These are phyloP conservation scores for Plutomurus gul DNA, from an alignment of 1,140 invertebrate genomes.

Conservation along the genomic window DNA sequence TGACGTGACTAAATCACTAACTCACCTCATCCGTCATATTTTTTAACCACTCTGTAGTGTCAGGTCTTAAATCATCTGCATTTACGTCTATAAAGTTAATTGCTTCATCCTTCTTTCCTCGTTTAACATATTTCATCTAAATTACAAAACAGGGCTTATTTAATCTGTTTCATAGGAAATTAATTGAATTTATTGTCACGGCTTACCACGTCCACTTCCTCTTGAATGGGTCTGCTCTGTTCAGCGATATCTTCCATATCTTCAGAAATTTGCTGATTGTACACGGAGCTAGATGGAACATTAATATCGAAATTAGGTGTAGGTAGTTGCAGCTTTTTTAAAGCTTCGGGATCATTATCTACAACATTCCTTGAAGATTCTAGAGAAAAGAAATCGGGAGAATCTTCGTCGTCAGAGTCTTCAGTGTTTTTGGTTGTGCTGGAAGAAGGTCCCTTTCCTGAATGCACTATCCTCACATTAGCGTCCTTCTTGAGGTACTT, in stretches of 20 bases:
- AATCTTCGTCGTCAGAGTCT: conserved; percentile 61
- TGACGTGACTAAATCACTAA: not conserved
- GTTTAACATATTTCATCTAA: conserved; percentile 47
- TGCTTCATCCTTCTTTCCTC: conserved; percentile 61
- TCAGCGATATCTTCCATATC: not conserved
- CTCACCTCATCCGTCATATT: conserved; percentile 60
- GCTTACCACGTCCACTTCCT: conserved; percentile 19
- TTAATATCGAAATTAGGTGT: not conserved
- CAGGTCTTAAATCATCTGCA: conserved; percentile 78
- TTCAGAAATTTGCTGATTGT: not conserved
- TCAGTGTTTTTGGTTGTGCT: conserved; percentile 48
- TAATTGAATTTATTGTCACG: not conserved
- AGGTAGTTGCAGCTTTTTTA: conserved; percentile 32
- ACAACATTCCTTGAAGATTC: conserved; percentile 26
- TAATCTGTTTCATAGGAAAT: not conserved
- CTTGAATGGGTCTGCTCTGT: not conserved
- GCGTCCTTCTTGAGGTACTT: conserved; percentile 51
- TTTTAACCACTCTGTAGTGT: conserved; percentile 77
- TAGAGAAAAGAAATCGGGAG: conserved; percentile 56
- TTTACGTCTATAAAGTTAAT: conserved; percentile 78
- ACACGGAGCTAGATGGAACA: not conserved
- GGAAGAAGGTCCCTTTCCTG: not conserved
- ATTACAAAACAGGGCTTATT: not conserved
- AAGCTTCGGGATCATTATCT: conserved; percentile 42
- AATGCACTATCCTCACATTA: conserved; percentile 31